These are phyloP conservation scores for Cotesia congregata DNA, from an alignment of 2,888 invertebrate species.

Conservation along the genomic window DNA sequence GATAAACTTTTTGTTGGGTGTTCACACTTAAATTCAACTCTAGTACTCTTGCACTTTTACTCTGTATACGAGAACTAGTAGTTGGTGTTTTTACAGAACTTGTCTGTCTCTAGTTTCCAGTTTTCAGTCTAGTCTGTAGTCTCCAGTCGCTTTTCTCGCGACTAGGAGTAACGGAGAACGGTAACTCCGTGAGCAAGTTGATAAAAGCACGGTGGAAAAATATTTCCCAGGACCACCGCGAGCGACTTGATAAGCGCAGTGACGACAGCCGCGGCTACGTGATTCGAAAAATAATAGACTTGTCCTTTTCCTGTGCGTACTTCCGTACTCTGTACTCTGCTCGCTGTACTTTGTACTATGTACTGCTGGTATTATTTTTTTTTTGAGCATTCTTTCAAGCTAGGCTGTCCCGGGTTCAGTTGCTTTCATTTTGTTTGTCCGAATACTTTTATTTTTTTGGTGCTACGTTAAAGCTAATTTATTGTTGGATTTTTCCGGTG, in stretches of 20 bases:
- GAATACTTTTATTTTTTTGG: slow-evolving; percentile 13
- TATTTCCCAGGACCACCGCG: slow-evolving; percentile 33
- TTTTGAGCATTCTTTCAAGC: neutral
- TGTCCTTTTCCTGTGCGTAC: slow-evolving; percentile 7
- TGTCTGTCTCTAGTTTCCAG: neutral
- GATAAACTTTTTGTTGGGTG: slow-evolving; percentile 13
- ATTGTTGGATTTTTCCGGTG: slow-evolving; percentile 26
- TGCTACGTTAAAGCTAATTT: slow-evolving; percentile 26
- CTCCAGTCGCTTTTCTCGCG: neutral
- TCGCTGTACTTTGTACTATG: neutral
- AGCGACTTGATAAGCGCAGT: slow-evolving; percentile 50
- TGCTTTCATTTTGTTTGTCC: neutral
- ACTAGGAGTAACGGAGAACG: neutral
- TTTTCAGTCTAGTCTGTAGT: too few relatives aligned
- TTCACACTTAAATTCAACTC: slow-evolving; percentile 3
- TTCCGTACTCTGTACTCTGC: slow-evolving; percentile 12
- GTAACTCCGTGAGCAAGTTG: slow-evolving; percentile 23
- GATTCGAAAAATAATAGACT: slow-evolving; percentile 51
- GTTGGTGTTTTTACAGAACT: slow-evolving; percentile 2
- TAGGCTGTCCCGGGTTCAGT: neutral
- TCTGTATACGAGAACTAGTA: too few relatives aligned
- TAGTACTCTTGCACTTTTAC: neutral
- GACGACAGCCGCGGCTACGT: slow-evolving; percentile 49
- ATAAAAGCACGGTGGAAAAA: slow-evolving; percentile 40
- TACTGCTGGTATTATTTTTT: slow-evolving; percentile 23